These are phyloP conservation scores for Teleogryllus occipitalis DNA, from an alignment of 1,140 invertebrate genomes.

Conservation along the genomic window DNA sequence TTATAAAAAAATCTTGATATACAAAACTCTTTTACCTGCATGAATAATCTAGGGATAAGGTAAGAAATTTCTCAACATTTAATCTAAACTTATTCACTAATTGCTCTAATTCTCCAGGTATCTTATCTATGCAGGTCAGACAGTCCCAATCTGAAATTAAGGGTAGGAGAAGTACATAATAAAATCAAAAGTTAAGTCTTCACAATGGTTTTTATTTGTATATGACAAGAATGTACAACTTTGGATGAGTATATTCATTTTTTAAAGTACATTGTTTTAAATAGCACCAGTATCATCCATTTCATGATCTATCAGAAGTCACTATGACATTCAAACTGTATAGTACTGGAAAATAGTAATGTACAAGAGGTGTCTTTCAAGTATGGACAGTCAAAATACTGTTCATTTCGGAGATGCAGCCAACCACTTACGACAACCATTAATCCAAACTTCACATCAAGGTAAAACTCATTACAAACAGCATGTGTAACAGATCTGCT, in stretches of 20 bases:
- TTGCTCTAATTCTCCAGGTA: too few species aligned
- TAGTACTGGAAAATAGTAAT: slow-evolving; percentile 5
- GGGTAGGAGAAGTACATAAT: background rate
- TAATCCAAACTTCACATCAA: slow-evolving; percentile 5
- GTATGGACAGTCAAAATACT: slow-evolving; percentile 4
- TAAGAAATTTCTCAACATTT: too few species aligned
- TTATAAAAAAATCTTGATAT: too few species aligned
- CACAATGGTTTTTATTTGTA: background rate
- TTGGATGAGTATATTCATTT: background rate
- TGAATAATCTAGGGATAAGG: too few species aligned
- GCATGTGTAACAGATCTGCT: background rate
- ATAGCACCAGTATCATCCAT: background rate
- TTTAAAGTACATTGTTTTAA: slow-evolving; percentile 3
- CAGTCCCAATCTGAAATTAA: too few species aligned
- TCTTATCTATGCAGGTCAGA: too few species aligned
- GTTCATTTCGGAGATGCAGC: background rate
- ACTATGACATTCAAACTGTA: slow-evolving; percentile 2
- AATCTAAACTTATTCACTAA: too few species aligned
- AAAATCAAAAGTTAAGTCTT: background rate
- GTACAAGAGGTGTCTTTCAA: background rate
- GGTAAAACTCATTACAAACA: background rate
- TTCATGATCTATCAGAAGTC: slow-evolving; percentile 4
- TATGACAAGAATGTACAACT: slow-evolving; percentile 5
- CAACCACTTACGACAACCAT: background rate
- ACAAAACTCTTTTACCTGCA: too few species aligned